These are phyloP conservation scores for Clinocottus analis DNA, from an alignment of 2,113 vertebrate genomes.

Conservation along the genomic window DNA sequence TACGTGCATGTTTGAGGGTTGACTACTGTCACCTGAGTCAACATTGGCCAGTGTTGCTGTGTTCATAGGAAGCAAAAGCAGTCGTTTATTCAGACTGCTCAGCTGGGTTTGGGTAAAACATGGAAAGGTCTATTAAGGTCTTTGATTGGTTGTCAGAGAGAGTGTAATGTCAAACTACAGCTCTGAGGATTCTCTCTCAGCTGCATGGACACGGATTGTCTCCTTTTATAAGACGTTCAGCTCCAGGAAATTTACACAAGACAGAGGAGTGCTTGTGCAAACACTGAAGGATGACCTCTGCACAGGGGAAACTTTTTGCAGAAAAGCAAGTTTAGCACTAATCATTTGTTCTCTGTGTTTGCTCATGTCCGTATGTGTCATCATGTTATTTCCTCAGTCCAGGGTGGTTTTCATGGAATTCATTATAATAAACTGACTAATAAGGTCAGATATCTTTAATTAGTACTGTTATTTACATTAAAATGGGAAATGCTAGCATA, in stretches of 20 bases:
- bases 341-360: background rate
- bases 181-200: conserved; percentile 29
- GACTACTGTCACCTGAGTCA: conserved; percentile 15
- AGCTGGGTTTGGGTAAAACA: conserved; percentile 10
- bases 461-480: background rate
- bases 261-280: background rate
- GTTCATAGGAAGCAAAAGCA: conserved; percentile 38
- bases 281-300: conserved; percentile 29
- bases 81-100: conserved; percentile 34
- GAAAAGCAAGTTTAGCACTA: background rate
- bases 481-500: background rate
- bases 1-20: background rate
- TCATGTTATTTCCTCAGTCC: conserved; percentile 4
- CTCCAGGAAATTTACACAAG: conserved; percentile 29
- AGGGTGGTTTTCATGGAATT: background rate
- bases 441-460: conserved; percentile 7
- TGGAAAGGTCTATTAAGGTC: conserved; percentile 16
- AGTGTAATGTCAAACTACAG: conserved; percentile 1
- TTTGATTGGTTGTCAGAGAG: conserved; percentile 36
- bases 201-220: conserved; percentile 32
- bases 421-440: conserved; percentile 7
- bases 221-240: conserved; percentile 2
- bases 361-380: conserved; percentile 28
- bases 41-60: conserved; percentile 19
- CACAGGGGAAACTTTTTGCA: background rate